Base-by-base conservation (phyloP, 2,113 vertebrate genomes). In the Alethe castanea region DNA sequence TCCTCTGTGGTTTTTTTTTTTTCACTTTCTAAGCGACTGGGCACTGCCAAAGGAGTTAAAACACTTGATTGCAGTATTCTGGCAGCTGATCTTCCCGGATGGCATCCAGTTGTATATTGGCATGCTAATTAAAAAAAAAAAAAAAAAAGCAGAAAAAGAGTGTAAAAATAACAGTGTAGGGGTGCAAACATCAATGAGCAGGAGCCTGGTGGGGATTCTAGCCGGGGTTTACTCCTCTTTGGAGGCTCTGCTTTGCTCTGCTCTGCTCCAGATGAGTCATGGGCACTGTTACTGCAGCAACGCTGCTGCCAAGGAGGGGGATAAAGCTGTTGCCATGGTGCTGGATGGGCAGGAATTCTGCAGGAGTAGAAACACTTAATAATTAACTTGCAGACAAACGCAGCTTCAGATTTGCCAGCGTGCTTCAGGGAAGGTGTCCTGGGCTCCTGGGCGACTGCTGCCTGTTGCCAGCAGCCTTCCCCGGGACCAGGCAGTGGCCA, bases 321-420 rank as follows among this genome's bases (percentile, higher is more conserved):
- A 96, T 95, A 83, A 91, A 96, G 71, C 89, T 82, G 97, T 97
- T 97, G 96, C 97, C 95, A 95, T 97, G 96, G 97, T 87, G 85
- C 96, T 85, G 93, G 95, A 86, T 85, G 91, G 95, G 96, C 84
- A 97, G 93, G 94, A 96, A 96, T 95, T 93, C 95, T 96, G 92
- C 92, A 42, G 70, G 54, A 95, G 90, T 82, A 82, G 94, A 96
- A 97, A 73, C 89, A 95, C 95, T 96, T 95, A 97, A 96, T 97
- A 12, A 97, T 97, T 97, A 96, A 97, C 97, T 95, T 35, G 86
- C 88, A 94, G 95, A 91, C 82, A 92, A 95, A 70, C 11, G 19
- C 9, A 2, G 90, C 66, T 94, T 88, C 94, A 69, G 81, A 66
- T 61, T 84, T 60, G 86, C 57, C 71, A 25, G 90, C 23, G 33